These are phyloP conservation scores for Akabosia matsudoensis DNA, from an alignment of 1,140 invertebrate species.

Conservation along the genomic window DNA sequence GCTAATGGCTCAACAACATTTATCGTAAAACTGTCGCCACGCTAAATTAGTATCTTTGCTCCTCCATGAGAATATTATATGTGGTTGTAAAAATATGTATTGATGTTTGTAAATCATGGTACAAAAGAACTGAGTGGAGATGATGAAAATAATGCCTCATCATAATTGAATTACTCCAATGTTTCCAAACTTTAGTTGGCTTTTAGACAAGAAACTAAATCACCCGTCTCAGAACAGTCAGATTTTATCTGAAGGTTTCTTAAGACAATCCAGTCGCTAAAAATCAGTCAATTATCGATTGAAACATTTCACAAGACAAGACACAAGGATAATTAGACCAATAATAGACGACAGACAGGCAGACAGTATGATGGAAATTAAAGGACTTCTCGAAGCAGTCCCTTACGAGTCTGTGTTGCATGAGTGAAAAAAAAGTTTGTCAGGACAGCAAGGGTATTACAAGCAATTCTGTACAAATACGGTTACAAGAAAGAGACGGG, in stretches of 20 bases:
- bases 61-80: too few relatives aligned
- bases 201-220: too few relatives aligned
- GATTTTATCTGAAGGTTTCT: neutral
- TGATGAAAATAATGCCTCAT: neutral
- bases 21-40: constrained; percentile 9
- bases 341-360: constrained; percentile 4
- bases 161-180: too few relatives aligned
- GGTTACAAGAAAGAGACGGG: constrained; percentile 1
- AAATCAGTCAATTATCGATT: constrained; percentile 2
- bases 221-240: too few relatives aligned
- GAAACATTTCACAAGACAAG: neutral
- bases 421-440: constrained; percentile 7
- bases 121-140: neutral
- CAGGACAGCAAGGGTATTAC: neutral
- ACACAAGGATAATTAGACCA: neutral
- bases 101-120: too few relatives aligned
- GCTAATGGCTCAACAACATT: constrained; percentile 1
- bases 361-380: neutral
- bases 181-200: too few relatives aligned
- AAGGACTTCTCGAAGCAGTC: neutral
- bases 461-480: constrained; percentile 1
- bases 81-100: too few relatives aligned
- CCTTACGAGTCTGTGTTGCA: neutral
- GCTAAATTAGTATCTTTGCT: too few relatives aligned
- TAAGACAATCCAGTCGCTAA: too few relatives aligned